Conservation (phyloP, 2,113 vertebrate species). For the Plectropomus leopardus region DNA sequence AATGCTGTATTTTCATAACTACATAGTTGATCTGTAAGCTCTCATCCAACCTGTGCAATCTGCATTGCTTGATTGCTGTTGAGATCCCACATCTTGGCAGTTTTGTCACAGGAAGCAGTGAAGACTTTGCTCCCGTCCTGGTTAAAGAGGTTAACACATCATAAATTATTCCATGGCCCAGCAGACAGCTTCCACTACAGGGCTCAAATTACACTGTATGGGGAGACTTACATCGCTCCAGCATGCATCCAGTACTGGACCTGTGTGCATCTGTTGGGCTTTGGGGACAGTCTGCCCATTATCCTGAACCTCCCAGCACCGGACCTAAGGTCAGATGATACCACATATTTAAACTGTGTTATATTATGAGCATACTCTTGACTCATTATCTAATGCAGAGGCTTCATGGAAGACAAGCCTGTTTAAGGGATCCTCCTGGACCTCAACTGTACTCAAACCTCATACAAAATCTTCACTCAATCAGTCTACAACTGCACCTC, state of each 20-base stretch:
- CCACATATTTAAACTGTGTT: too few relatives aligned
- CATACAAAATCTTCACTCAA: not conserved
- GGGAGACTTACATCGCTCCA: conserved; percentile 94
- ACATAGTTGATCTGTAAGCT: not conserved
- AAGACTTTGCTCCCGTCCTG: conserved; percentile 99
- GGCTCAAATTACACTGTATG: not conserved
- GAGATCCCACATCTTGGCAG: conserved; percentile 99
- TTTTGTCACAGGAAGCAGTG: conserved; percentile 98
- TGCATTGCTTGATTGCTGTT: conserved; percentile 99
- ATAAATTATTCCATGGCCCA: conserved; percentile 11
- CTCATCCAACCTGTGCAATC: conserved; percentile 92
- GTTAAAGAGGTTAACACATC: conserved; percentile 49
- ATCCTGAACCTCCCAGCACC: conserved; percentile 99
- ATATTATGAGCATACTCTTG: too few relatives aligned
- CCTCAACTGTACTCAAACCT: not conserved
- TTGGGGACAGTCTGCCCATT: conserved; percentile 98
- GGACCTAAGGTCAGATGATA: conserved; percentile 85
- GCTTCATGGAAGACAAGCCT: not conserved
- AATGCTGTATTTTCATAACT: not conserved
- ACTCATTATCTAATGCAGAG: not conserved
- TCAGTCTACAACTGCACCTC: not conserved
- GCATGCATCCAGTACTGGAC: conserved; percentile 94
- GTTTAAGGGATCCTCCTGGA: not conserved
- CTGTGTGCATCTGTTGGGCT: conserved; percentile 99
- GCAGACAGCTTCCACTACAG: not conserved